phyloP scores from a whole-genome alignment of 2,888 invertebrate genomes.

The Pyrrhia umbra region DNA sequence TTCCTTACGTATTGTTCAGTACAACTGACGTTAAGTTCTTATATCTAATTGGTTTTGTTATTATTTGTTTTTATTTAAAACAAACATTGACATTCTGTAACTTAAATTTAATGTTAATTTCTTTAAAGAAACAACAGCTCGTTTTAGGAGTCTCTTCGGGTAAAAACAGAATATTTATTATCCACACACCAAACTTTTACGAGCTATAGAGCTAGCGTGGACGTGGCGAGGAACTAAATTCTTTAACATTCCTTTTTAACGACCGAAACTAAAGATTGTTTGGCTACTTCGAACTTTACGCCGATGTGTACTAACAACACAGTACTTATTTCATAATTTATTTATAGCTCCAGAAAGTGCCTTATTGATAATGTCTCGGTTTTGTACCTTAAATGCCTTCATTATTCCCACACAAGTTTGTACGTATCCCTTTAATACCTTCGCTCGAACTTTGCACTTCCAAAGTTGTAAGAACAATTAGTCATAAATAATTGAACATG shows the following conservation, averaged over 20 bases:
- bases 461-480: conserved; percentile 80
- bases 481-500: conserved; percentile 85
- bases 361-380: conserved; percentile 29
- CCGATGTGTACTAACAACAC: conserved; percentile 23
- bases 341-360: conserved; percentile 7
- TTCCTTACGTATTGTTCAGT: conserved; percentile 25
- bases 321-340: conserved; percentile 25
- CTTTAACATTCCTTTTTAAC: conserved; percentile 59
- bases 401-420: conserved; percentile 66
- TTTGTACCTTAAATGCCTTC: conserved; percentile 48
- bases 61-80: neutral
- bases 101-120: conserved; percentile 58
- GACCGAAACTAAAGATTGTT: conserved; percentile 55
- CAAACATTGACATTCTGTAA: conserved; percentile 31
- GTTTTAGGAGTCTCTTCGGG: conserved; percentile 61
- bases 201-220: conserved; percentile 63
- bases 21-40: conserved; percentile 14
- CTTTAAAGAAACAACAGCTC: conserved; percentile 55
- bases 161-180: conserved; percentile 68
- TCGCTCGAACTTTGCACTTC: conserved; percentile 72
- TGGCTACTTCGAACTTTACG: conserved; percentile 40
- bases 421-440: conserved; percentile 67
- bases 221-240: conserved; percentile 61
- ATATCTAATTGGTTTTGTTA: neutral
- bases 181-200: conserved; percentile 67